Evolutionary conservation across 2,888 invertebrate species (phyloP).

Genomic region (Tenthredo mesomela): DNA sequence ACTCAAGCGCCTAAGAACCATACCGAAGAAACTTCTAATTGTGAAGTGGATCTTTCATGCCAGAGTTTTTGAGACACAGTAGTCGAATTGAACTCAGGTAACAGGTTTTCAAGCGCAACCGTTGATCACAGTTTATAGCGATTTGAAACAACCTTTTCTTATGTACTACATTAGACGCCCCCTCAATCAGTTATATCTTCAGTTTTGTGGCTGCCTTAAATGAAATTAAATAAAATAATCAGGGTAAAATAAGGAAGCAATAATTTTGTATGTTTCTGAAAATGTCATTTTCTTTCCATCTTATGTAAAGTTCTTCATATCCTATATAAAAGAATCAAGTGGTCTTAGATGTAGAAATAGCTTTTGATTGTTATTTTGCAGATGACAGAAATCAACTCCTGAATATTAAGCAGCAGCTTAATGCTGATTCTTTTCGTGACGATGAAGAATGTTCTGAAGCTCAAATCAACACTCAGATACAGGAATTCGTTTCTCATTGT

Average conservation of each 20-base stretch:
- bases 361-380: conserved; percentile 7
- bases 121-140: neutral
- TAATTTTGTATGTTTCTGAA: neutral
- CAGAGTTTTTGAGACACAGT: neutral
- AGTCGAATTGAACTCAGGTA: neutral
- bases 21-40: neutral
- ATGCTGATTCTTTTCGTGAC: neutral
- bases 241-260: neutral
- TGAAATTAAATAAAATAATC: neutral
- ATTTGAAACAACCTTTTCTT: neutral
- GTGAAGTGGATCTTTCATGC: neutral
- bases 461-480: neutral
- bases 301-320: neutral
- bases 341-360: neutral
- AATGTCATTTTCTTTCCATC: neutral
- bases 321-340: neutral
- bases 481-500: neutral
- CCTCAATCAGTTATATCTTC: neutral
- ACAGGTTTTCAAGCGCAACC: neutral
- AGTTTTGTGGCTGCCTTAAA: neutral
- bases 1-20: neutral
- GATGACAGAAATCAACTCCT: neutral
- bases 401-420: neutral
- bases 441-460: neutral
- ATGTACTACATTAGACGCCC: neutral